A percentile compares a stretch with the other conserved stretches of the same genome.
phyloP scores from a whole-genome alignment of 2,113 vertebrate genomes.

The Ageneiosus marmoratus region DNA sequence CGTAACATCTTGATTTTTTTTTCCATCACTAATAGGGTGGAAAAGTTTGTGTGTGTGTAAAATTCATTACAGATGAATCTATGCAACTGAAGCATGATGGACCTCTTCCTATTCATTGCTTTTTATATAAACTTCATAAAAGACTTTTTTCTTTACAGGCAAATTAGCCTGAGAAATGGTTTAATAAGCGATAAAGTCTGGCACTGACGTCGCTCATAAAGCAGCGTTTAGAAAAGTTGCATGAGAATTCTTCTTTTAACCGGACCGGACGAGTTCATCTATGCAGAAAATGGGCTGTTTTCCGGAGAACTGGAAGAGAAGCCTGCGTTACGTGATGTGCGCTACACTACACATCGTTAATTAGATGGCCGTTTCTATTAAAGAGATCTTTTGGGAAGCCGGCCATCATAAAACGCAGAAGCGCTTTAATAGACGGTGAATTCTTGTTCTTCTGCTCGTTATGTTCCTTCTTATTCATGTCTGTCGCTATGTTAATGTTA shows the following conservation, averaged over 20 bases:
- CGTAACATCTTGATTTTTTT: slow-evolving; percentile 51
- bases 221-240: slow-evolving; percentile 70
- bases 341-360: slow-evolving; percentile 74
- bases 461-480: slow-evolving; percentile 34
- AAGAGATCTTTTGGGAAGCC: slow-evolving; percentile 56
- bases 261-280: slow-evolving; percentile 69
- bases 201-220: slow-evolving; percentile 50
- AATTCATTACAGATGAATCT: slow-evolving; percentile 70
- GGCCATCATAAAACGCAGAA: slow-evolving; percentile 69
- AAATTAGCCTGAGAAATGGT: slow-evolving; percentile 75
- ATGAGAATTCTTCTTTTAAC: slow-evolving; percentile 61
- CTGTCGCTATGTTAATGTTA: slow-evolving; percentile 45
- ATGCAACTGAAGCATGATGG: slow-evolving; percentile 71
- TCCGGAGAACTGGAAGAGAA: slow-evolving; percentile 63
- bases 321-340: slow-evolving; percentile 58
- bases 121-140: slow-evolving; percentile 59
- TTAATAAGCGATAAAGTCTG: slow-evolving; percentile 74
- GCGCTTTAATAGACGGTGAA: slow-evolving; percentile 75
- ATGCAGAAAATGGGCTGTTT: slow-evolving; percentile 71
- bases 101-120: slow-evolving; percentile 66
- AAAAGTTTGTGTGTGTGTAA: slow-evolving; percentile 58
- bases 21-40: slow-evolving; percentile 68
- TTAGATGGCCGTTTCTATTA: slow-evolving; percentile 73
- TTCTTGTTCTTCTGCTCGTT: slow-evolving; percentile 68
- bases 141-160: slow-evolving; percentile 70